phyloP scores from a whole-genome alignment of 1,140 invertebrate genomes.

The Xylocopa sonorina region DNA sequence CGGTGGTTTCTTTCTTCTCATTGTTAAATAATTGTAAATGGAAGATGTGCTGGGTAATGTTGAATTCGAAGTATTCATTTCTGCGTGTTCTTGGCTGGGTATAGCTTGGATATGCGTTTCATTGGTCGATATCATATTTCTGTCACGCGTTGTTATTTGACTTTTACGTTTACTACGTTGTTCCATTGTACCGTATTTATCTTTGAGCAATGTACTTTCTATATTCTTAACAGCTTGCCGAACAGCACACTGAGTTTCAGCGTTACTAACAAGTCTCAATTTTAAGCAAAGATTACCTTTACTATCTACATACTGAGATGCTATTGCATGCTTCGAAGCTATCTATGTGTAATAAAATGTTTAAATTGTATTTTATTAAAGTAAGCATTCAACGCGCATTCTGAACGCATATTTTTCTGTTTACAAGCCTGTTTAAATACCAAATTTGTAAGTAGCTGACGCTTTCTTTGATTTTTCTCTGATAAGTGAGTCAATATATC shows the following conservation, averaged over 20 bases:
- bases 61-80: slow-evolving; percentile 25
- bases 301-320: slow-evolving; percentile 43
- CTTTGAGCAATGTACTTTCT: not conserved
- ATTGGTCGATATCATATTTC: not conserved
- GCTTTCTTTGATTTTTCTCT: slow-evolving; percentile 37
- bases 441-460: slow-evolving; percentile 19
- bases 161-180: slow-evolving; percentile 7
- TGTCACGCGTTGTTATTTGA: not conserved
- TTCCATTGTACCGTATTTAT: not conserved
- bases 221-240: not conserved
- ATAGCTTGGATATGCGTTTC: slow-evolving; percentile 9
- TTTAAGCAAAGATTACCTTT: slow-evolving; percentile 54
- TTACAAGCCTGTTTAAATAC: slow-evolving; percentile 36
- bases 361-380: slow-evolving; percentile 1
- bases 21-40: slow-evolving; percentile 50
- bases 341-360: slow-evolving; percentile 26
- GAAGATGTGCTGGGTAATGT: slow-evolving; percentile 22
- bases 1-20: slow-evolving; percentile 16
- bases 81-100: not conserved
- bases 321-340: slow-evolving; percentile 33
- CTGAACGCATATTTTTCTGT: not conserved
- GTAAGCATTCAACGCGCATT: not conserved
- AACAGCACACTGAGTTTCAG: slow-evolving; percentile 19
- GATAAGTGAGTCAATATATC: slow-evolving; percentile 54
- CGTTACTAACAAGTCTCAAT: slow-evolving; percentile 46